Conservation (phyloP, 2,888 invertebrate species). For the Lingula anatina region DNA sequence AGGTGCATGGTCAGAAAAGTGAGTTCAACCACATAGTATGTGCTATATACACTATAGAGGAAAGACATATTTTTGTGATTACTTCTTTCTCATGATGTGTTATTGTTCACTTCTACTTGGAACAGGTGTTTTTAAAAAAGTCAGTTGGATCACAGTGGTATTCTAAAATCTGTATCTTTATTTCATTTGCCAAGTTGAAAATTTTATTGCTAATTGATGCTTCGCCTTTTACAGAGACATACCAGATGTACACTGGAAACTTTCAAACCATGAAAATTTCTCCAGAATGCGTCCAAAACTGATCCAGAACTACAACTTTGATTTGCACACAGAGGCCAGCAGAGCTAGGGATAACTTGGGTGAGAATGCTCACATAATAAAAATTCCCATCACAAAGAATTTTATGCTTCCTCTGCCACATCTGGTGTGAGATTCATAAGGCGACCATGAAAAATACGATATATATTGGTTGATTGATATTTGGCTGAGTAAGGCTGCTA, state of each 20-base stretch:
- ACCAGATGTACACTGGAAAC: slow-evolving; percentile 56
- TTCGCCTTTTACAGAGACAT: not conserved
- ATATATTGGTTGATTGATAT: no score
- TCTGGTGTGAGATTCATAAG: no score
- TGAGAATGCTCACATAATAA: slow-evolving; percentile 15
- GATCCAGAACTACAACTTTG: slow-evolving; percentile 58
- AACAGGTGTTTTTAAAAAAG: not conserved
- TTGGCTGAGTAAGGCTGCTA: no score
- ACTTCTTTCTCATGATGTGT: not conserved
- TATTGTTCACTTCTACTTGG: no score
- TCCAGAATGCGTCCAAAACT: slow-evolving; percentile 63
- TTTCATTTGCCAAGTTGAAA: not conserved
- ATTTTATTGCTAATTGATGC: not conserved
- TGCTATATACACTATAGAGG: not conserved
- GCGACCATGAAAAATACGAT: no score
- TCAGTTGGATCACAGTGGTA: not conserved
- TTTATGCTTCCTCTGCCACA: no score
- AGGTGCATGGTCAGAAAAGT: slow-evolving; percentile 45
- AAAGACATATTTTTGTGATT: not conserved
- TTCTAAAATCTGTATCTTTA: not conserved
- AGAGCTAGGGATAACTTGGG: slow-evolving; percentile 60
- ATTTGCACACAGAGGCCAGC: slow-evolving; percentile 60
- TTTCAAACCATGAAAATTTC: slow-evolving; percentile 62
- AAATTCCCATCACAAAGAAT: not conserved
- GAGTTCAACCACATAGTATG: not conserved